Evolutionary conservation across 2,888 invertebrate genomes (phyloP).

Genomic region (Epirrita christyi): DNA sequence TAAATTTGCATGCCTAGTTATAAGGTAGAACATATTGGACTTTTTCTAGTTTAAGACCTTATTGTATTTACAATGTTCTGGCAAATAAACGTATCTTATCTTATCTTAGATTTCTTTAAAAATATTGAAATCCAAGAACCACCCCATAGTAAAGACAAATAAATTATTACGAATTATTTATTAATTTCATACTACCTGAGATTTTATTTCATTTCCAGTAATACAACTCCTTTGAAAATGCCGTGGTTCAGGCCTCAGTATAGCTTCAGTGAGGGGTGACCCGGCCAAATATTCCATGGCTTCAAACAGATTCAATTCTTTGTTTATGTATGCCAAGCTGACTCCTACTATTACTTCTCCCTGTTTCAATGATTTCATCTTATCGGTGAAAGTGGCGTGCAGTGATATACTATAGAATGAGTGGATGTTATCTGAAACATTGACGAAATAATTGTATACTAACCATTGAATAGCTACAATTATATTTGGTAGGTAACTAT

Average conservation of each 20-base stretch:
- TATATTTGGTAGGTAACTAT: no score
- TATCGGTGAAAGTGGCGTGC: conserved; percentile 67
- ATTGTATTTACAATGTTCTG: no score
- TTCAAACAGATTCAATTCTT: conserved; percentile 85
- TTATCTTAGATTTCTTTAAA: no score
- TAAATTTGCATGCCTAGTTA: no score
- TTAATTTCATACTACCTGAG: conserved; percentile 53
- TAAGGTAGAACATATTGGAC: no score
- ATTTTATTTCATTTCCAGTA: conserved; percentile 46
- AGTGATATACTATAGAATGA: conserved; percentile 68
- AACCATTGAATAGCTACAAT: no score
- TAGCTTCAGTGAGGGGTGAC: conserved; percentile 84
- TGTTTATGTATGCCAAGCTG: conserved; percentile 66
- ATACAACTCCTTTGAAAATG: conserved; percentile 58
- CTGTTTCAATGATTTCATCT: conserved; percentile 56
- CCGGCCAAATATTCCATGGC: conserved; percentile 85
- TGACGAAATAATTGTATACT: background rate
- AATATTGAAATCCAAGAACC: no score
- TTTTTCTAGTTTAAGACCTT: no score
- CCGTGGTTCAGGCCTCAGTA: conserved; percentile 83
- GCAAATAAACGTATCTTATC: no score
- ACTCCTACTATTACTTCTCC: conserved; percentile 62
- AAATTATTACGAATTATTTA: no score
- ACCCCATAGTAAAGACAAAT: no score
- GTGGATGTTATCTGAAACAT: conserved; percentile 64